Evolutionary conservation across 2,797 vertebrate species (phyloP).

Genomic region (Agapornis canus): DNA sequence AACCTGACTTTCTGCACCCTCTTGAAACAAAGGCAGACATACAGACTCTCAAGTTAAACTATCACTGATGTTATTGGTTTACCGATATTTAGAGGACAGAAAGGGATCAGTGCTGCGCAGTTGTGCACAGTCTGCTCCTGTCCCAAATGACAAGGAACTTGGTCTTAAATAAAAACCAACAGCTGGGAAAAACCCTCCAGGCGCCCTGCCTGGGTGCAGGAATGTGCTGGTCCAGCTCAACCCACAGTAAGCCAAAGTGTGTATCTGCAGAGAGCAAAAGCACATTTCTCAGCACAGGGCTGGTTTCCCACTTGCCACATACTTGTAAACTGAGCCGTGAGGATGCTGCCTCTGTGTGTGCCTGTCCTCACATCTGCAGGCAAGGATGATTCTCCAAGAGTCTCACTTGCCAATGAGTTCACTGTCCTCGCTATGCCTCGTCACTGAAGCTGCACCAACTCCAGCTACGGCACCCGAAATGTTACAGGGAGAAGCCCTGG

Average conservation of each 20-base stretch:
- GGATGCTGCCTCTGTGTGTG: background rate
- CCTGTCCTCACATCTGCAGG: background rate
- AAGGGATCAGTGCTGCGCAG: background rate
- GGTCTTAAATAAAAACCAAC: background rate
- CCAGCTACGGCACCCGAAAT: background rate
- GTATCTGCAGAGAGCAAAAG: background rate
- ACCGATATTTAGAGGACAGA: background rate
- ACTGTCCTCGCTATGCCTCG: background rate
- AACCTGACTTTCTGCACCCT: background rate
- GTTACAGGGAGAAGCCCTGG: accelerated
- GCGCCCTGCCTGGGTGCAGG: background rate
- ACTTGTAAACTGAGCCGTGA: background rate
- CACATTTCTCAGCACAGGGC: background rate
- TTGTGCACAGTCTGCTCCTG: background rate
- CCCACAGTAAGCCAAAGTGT: accelerated
- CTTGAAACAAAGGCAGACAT: background rate
- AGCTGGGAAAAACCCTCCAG: background rate
- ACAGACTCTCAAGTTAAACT: background rate
- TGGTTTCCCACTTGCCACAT: background rate
- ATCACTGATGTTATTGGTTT: background rate
- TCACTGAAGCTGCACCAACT: background rate
- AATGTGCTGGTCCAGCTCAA: background rate
- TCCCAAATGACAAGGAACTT: background rate
- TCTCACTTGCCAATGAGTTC: background rate
- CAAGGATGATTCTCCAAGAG: background rate